A percentile compares a stretch with the other conserved stretches of the same genome.
These are phyloP conservation scores for Synergus umbraculus DNA, from an alignment of 2,888 invertebrate genomes.

Conservation along the genomic window DNA sequence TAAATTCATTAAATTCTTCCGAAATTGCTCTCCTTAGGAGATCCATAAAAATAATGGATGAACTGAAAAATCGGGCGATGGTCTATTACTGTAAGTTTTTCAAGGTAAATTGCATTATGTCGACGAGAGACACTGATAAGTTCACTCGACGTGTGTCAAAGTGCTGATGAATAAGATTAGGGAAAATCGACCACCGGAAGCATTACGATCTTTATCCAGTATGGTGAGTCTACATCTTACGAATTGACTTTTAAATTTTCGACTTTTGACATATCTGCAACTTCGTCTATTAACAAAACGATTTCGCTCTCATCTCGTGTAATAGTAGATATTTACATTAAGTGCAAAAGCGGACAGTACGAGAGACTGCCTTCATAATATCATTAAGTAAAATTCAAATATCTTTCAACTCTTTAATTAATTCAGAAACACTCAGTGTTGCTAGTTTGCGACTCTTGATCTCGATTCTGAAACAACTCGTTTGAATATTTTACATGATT, in stretches of 20 bases:
- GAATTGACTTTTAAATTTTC: constrained; percentile 41
- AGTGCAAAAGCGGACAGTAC: constrained; percentile 35
- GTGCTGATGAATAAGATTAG: constrained; percentile 24
- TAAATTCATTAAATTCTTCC: background rate
- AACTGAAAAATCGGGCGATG: constrained; percentile 10
- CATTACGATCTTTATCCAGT: constrained; percentile 7
- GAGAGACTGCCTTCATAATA: background rate
- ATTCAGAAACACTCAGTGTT: background rate
- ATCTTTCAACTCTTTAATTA: background rate
- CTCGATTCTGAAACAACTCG: background rate
- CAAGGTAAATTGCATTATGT: constrained; percentile 10
- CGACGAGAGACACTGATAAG: constrained; percentile 24
- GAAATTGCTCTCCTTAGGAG: background rate
- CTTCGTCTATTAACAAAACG: constrained; percentile 45
- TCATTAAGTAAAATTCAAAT: background rate
- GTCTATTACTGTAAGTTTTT: constrained; percentile 16
- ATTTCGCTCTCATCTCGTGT: constrained; percentile 41
- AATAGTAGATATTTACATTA: constrained; percentile 19
- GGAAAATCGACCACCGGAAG: constrained; percentile 15
- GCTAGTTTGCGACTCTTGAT: background rate
- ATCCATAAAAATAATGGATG: constrained; percentile 2
- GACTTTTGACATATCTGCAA: constrained; percentile 44
- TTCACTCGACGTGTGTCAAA: constrained; percentile 30
- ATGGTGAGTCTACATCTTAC: background rate
- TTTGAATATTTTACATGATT: background rate